Conservation (phyloP, 2,888 invertebrate species). For the Harpalus rufipes region DNA sequence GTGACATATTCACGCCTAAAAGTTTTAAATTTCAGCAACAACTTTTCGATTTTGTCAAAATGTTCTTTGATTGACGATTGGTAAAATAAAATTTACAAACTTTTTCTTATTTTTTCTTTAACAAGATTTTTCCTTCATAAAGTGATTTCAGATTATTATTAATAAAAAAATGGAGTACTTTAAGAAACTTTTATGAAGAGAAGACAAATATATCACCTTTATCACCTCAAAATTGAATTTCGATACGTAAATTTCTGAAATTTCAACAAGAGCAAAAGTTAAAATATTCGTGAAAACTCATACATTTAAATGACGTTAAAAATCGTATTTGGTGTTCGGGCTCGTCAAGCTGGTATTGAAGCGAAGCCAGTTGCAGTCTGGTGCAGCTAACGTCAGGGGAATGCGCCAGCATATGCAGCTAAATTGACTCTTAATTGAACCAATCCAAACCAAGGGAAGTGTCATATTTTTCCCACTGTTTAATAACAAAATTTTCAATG, state of each 20-base stretch:
- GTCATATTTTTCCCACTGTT: not conserved
- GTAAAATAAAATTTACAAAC: not conserved
- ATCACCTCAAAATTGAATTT: not conserved
- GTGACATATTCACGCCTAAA: conserved; percentile 19
- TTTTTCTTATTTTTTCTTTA: not conserved
- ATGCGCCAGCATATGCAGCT: not conserved
- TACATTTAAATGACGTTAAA: conserved; percentile 44
- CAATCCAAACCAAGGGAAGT: not conserved
- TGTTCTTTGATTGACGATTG: not conserved
- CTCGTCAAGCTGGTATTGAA: not conserved
- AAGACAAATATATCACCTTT: not conserved
- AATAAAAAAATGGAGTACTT: not conserved
- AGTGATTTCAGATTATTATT: not conserved
- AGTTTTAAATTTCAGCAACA: conserved; percentile 33
- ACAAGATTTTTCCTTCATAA: not conserved
- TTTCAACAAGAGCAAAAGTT: conserved; percentile 26
- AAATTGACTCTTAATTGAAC: not conserved
- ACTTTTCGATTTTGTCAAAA: conserved; percentile 18
- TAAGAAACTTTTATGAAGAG: not conserved
- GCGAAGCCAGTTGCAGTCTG: not conserved
- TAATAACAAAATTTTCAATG: not conserved
- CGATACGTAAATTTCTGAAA: not conserved
- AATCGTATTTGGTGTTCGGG: conserved; percentile 1
- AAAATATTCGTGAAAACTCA: conserved; percentile 32
- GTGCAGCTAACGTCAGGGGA: not conserved